A percentile compares a stretch with the other conserved stretches of the same genome.
These are phyloP conservation scores for Matsumurasca onukii DNA, from an alignment of 1,140 invertebrate species.

Conservation along the genomic window DNA sequence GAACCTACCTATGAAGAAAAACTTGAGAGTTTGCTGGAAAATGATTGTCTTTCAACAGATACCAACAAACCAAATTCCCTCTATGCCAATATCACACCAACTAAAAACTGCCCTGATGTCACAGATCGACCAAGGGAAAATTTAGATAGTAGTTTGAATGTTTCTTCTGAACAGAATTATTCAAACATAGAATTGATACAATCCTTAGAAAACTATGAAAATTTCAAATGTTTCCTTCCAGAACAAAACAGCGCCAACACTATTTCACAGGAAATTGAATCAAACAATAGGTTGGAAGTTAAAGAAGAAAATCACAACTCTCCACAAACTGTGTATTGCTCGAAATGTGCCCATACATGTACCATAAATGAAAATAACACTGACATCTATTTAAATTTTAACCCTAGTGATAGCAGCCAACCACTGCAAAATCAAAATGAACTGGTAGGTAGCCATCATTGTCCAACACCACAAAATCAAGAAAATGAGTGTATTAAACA, in stretches of 20 bases:
- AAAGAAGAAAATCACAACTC: not conserved
- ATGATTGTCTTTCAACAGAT: slow-evolving; percentile 4
- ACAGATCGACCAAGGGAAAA: not conserved
- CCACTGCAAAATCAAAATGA: no score
- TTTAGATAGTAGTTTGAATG: no score
- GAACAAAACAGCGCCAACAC: not conserved
- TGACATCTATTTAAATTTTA: no score
- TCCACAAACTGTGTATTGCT: not conserved
- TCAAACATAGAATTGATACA: slow-evolving; percentile 76
- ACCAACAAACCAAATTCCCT: not conserved
- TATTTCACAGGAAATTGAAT: not conserved
- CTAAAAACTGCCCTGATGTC: not conserved
- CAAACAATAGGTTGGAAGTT: not conserved
- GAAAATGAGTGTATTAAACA: not conserved
- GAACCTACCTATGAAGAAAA: slow-evolving; percentile 6
- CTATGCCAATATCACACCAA: not conserved
- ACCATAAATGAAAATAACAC: not conserved
- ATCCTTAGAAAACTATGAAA: slow-evolving; percentile 74
- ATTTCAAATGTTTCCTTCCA: slow-evolving; percentile 56
- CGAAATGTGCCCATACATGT: not conserved
- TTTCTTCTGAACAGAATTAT: slow-evolving; percentile 55
- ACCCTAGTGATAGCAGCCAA: no score
- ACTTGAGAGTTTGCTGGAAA: slow-evolving; percentile 1
- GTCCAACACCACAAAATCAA: no score
- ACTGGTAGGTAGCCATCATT: no score